Conservation (phyloP, 2,797 vertebrate genomes). For the Euphonia xanthogaster region DNA sequence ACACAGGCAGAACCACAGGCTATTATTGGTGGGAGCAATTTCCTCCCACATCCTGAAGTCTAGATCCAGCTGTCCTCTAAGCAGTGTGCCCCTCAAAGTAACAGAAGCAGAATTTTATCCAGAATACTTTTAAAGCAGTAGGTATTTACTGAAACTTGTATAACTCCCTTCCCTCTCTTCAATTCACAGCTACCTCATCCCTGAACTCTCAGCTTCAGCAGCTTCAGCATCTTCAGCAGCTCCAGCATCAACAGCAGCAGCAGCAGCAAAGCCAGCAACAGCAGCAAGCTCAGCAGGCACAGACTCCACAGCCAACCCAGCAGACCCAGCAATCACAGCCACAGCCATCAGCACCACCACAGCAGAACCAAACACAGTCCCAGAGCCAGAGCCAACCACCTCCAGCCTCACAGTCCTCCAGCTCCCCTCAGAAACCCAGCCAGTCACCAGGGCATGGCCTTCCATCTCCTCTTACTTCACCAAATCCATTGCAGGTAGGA, state of each 20-base stretch:
- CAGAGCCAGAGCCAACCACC: conserved; percentile 74
- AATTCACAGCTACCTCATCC: conserved; percentile 95
- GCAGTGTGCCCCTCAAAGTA: background rate
- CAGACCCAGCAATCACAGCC: conserved; percentile 75
- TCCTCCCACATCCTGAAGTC: background rate
- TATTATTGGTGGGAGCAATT: background rate
- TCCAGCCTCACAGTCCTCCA: conserved; percentile 71
- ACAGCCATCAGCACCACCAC: conserved; percentile 80
- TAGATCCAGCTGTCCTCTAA: background rate
- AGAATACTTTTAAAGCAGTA: background rate
- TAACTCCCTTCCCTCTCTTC: conserved; percentile 47
- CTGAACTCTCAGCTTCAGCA: conserved; percentile 98
- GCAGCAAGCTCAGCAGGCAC: conserved; percentile 74
- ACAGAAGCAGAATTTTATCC: background rate
- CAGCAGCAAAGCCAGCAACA: conserved; percentile 78
- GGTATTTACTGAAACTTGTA: background rate
- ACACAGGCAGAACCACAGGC: background rate
- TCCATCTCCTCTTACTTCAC: conserved; percentile 91
- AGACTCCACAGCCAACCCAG: conserved; percentile 73
- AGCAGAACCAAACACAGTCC: conserved; percentile 66
- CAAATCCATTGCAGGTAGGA: conserved; percentile 90
- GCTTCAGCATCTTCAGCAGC: conserved; percentile 95
- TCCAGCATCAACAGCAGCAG: conserved; percentile 87
- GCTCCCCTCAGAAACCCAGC: conserved; percentile 87
- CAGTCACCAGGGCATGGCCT: conserved; percentile 92